These are phyloP conservation scores for Drosophila pseudoananassae DNA, from an alignment of 1,140 invertebrate species.

Conservation along the genomic window DNA sequence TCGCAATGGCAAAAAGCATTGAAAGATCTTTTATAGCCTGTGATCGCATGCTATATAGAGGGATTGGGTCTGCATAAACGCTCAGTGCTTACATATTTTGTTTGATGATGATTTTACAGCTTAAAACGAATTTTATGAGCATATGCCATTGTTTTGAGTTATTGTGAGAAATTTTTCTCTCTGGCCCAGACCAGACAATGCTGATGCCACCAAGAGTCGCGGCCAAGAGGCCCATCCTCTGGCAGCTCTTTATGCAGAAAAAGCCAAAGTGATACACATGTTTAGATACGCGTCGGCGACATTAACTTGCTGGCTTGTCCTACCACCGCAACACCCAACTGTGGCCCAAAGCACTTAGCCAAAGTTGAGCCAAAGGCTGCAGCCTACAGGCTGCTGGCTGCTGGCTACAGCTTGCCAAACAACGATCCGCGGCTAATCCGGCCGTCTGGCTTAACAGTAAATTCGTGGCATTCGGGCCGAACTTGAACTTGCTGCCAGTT, in stretches of 20 bases:
- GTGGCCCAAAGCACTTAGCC: slow-evolving; percentile 48
- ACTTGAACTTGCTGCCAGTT: slow-evolving; percentile 51
- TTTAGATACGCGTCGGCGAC: slow-evolving; percentile 76
- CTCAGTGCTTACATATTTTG: slow-evolving; percentile 76
- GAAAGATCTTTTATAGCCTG: slow-evolving; percentile 70
- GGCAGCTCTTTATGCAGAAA: slow-evolving; percentile 49
- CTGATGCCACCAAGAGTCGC: slow-evolving; percentile 7
- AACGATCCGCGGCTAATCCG: slow-evolving; percentile 47
- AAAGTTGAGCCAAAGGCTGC: slow-evolving; percentile 6
- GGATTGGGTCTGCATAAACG: slow-evolving; percentile 54
- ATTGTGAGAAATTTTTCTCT: slow-evolving; percentile 74
- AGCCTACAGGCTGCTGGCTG: too few species aligned
- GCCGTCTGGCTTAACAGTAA: slow-evolving; percentile 72
- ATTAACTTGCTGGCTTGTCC: slow-evolving; percentile 71
- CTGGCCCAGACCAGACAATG: slow-evolving; percentile 30
- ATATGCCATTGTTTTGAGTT: slow-evolving; percentile 83
- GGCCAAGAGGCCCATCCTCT: not conserved
- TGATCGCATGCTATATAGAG: slow-evolving; percentile 47
- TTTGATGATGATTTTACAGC: slow-evolving; percentile 84
- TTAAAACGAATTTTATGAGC: slow-evolving; percentile 84
- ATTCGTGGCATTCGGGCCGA: slow-evolving; percentile 65
- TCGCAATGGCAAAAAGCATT: slow-evolving; percentile 60
- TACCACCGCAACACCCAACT: slow-evolving; percentile 48
- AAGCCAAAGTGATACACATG: slow-evolving; percentile 74
- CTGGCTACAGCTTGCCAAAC: slow-evolving; percentile 11